Evolutionary conservation across 2,113 vertebrate genomes (phyloP).

Genomic region (Scomber japonicus): DNA sequence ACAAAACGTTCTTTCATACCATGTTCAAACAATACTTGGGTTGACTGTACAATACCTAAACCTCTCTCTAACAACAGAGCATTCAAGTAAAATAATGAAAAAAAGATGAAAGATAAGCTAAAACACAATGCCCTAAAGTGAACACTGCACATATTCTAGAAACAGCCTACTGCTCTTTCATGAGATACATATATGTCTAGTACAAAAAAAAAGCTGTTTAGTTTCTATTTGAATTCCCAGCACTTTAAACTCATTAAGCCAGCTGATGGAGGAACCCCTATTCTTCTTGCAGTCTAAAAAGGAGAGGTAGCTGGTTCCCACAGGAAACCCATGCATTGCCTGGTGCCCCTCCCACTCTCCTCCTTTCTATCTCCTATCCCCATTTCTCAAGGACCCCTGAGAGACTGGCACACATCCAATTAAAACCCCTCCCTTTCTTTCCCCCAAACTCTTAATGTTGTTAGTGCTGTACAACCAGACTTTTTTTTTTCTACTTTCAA

Average conservation of each 20-base stretch:
- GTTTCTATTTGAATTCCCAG: constrained; percentile 10
- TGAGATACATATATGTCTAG: constrained; percentile 2
- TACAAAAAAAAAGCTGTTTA: constrained; percentile 1
- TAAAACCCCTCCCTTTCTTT: constrained; percentile 51
- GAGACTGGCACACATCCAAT: constrained; percentile 71
- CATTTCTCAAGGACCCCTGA: constrained; percentile 66
- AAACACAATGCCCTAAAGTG: constrained; percentile 13
- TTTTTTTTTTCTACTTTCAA: constrained; percentile 32
- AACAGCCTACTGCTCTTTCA: constrained; percentile 2
- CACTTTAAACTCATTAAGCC: constrained; percentile 48
- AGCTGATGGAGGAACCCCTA: constrained; percentile 47
- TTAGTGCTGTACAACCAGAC: constrained; percentile 33
- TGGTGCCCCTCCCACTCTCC: constrained; percentile 43
- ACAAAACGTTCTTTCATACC: constrained; percentile 8
- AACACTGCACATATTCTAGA: constrained; percentile 3
- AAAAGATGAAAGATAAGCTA: constrained; percentile 17
- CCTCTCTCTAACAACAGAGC: constrained; percentile 15
- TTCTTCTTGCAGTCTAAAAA: constrained; percentile 44
- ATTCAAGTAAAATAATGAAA: constrained; percentile 22
- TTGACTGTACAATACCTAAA: not conserved
- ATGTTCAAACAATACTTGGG: not conserved
- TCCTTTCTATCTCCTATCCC: constrained; percentile 34
- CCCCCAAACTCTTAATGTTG: constrained; percentile 39
- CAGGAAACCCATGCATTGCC: constrained; percentile 53
- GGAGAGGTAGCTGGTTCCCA: constrained; percentile 62